A percentile compares a stretch with the other conserved stretches of the same genome.
Evolutionary conservation across 2,797 vertebrate genomes (phyloP).

Genomic region (Dromococcyx pavoninus): DNA sequence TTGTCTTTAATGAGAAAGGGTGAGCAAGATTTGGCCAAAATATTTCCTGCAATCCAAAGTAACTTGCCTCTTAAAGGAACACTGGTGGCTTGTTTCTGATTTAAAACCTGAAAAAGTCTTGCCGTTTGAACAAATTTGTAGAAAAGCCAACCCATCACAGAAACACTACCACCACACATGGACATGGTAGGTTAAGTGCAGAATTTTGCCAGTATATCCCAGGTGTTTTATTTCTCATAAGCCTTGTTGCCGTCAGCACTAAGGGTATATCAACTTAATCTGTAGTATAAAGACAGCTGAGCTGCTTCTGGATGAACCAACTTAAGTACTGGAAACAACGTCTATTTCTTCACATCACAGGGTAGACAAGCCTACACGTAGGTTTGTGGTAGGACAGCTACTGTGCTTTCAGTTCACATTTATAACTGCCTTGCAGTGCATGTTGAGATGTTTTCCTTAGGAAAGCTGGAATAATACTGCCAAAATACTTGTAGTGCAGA

Average conservation of each 20-base stretch:
- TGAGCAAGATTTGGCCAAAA: background rate
- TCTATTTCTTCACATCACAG: background rate
- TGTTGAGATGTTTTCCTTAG: background rate
- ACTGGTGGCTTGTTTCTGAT: background rate
- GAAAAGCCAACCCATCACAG: background rate
- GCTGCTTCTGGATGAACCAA: background rate
- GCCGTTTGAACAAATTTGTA: background rate
- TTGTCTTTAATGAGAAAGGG: background rate
- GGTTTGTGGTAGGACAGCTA: background rate
- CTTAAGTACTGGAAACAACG: background rate
- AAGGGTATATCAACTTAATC: no score
- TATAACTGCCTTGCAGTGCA: background rate
- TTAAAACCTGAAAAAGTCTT: background rate
- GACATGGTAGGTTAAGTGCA: background rate
- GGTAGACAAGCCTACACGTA: fast-evolving
- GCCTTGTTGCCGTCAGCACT: background rate
- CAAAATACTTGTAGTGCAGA: background rate
- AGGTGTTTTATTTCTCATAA: background rate
- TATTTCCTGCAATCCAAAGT: background rate
- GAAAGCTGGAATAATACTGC: background rate
- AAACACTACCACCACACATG: background rate
- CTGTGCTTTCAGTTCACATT: background rate
- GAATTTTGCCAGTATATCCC: background rate
- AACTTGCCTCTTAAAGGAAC: background rate
- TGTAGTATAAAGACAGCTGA: background rate